These are phyloP conservation scores for Alces alces DNA, from an alignment of 2,113 vertebrate species.

Conservation along the genomic window DNA sequence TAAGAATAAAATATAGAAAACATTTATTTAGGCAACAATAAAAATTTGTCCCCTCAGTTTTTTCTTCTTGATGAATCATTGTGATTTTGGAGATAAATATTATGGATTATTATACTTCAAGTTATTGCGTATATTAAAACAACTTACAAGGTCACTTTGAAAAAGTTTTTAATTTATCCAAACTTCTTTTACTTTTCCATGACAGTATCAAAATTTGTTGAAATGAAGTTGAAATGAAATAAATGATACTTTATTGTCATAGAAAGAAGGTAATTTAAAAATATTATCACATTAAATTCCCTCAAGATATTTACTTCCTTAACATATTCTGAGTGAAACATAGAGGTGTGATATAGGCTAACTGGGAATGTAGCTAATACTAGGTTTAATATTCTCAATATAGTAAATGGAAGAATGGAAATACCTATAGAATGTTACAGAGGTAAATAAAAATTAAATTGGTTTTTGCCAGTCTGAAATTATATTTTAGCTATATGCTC, in stretches of 20 bases:
- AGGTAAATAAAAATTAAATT: neutral
- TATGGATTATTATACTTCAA: neutral
- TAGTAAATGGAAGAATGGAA: neutral
- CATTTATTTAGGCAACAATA: neutral
- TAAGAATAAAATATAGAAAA: neutral
- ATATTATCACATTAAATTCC: neutral
- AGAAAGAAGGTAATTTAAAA: neutral
- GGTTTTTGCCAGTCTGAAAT: neutral
- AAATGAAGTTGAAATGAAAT: neutral
- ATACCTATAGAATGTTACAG: neutral
- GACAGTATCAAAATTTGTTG: neutral
- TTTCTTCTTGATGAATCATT: neutral
- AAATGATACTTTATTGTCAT: neutral
- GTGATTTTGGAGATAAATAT: neutral
- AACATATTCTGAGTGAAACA: neutral
- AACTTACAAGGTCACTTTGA: neutral
- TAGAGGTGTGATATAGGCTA: neutral
- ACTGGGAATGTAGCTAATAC: neutral
- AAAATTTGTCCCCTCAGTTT: neutral
- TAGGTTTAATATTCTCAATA: neutral
- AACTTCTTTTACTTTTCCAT: neutral
- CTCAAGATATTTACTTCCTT: neutral
- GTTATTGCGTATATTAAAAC: slow-evolving; percentile 2
- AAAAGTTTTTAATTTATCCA: neutral
- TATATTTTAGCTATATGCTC: neutral